These are phyloP conservation scores for Ephialtes manifestator DNA, from an alignment of 2,888 invertebrate species.

Conservation along the genomic window DNA sequence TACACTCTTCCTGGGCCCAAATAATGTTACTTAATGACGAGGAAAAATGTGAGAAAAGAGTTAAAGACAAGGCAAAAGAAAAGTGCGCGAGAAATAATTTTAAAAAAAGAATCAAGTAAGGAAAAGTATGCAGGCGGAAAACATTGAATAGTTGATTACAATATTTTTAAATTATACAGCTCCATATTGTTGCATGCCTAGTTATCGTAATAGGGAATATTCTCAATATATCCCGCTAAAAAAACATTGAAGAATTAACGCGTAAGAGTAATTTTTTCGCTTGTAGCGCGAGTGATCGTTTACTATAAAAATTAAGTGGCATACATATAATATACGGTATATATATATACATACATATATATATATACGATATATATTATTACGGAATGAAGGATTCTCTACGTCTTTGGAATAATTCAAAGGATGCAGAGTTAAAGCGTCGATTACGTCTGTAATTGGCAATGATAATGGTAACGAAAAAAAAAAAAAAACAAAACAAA, in stretches of 20 bases:
- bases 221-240: conserved; percentile 65
- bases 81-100: conserved; percentile 55
- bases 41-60: conserved; percentile 63
- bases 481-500: conserved; percentile 32
- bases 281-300: conserved; percentile 81
- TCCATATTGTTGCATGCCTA: conserved; percentile 85
- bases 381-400: conserved; percentile 5
- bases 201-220: conserved; percentile 79
- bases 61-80: conserved; percentile 23
- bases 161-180: conserved; percentile 82
- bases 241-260: conserved; percentile 46
- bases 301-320: too few relatives aligned
- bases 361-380: conserved; percentile 63
- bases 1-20: conserved; percentile 85
- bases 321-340: too few relatives aligned
- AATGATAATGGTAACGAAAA: conserved; percentile 11
- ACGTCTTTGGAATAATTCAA: neutral
- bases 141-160: conserved; percentile 77
- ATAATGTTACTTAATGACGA: conserved; percentile 80
- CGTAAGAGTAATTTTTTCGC: conserved; percentile 70
- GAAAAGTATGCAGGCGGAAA: conserved; percentile 45
- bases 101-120: conserved; percentile 46
- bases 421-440: conserved; percentile 23
- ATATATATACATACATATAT: too few relatives aligned
- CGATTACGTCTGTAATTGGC: conserved; percentile 23